These are phyloP conservation scores for Eumacrocentrus americanus DNA, from an alignment of 2,888 invertebrate species.

Conservation along the genomic window DNA sequence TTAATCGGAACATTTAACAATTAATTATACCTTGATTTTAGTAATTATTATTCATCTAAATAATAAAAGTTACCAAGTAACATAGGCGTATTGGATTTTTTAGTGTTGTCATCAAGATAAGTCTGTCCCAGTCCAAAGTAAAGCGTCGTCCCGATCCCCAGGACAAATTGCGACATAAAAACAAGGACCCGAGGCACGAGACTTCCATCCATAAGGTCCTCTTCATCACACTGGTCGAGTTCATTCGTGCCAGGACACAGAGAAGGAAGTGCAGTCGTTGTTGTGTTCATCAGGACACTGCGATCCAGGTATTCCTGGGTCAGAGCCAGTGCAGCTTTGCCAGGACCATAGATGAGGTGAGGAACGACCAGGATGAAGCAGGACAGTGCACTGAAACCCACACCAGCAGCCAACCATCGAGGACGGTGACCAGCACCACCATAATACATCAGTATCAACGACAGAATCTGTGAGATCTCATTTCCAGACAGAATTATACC, in stretches of 20 bases:
- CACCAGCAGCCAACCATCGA: slow-evolving; percentile 71
- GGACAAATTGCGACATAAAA: slow-evolving; percentile 72
- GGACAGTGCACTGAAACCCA: slow-evolving; percentile 67
- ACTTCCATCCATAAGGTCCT: slow-evolving; percentile 57
- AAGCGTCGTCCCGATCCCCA: slow-evolving; percentile 72
- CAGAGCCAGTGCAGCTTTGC: slow-evolving; percentile 63
- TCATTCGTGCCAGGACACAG: slow-evolving; percentile 50
- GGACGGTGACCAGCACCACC: slow-evolving; percentile 74
- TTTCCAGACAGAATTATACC: slow-evolving; percentile 73
- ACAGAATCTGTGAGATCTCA: slow-evolving; percentile 73
- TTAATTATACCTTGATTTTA: not conserved
- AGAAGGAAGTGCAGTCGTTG: slow-evolving; percentile 43
- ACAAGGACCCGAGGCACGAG: slow-evolving; percentile 67
- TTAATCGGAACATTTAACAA: not conserved
- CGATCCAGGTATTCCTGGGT: slow-evolving; percentile 61
- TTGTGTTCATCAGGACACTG: slow-evolving; percentile 45
- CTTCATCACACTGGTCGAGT: slow-evolving; percentile 60
- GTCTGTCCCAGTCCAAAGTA: slow-evolving; percentile 73
- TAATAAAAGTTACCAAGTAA: slow-evolving; percentile 63
- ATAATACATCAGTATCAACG: slow-evolving; percentile 68
- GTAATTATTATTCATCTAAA: not conserved
- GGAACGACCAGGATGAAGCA: slow-evolving; percentile 69
- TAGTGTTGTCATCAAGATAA: slow-evolving; percentile 73
- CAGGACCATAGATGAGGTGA: slow-evolving; percentile 70
- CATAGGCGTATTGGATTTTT: slow-evolving; percentile 70